These are phyloP conservation scores for Silurus glanis DNA, from an alignment of 2,113 vertebrate species.

Conservation along the genomic window DNA sequence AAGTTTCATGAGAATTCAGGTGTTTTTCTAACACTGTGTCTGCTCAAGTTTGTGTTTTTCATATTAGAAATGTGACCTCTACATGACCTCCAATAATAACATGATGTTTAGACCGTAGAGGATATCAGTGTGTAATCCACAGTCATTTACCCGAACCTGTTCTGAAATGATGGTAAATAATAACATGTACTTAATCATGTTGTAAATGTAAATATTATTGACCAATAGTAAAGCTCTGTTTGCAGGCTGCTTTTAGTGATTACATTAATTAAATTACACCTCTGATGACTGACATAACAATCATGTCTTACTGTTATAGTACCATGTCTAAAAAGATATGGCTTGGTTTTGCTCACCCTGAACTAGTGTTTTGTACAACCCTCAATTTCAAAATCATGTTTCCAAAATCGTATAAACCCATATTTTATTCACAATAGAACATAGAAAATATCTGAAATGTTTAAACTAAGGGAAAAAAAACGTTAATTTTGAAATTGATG, in stretches of 20 bases:
- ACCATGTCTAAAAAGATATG: background rate
- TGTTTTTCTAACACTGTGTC: background rate
- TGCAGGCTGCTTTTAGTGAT: background rate
- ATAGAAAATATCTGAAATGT: too few relatives aligned
- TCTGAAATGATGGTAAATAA: background rate
- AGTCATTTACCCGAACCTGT: background rate
- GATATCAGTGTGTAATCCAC: background rate
- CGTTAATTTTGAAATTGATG: too few relatives aligned
- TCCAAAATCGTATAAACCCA: too few relatives aligned
- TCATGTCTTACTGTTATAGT: background rate
- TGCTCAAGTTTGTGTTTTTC: background rate
- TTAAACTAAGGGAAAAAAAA: too few relatives aligned
- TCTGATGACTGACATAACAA: background rate
- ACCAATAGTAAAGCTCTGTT: background rate
- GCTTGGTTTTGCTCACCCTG: background rate
- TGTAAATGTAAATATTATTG: background rate
- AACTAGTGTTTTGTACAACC: background rate
- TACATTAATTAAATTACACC: background rate
- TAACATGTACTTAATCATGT: background rate
- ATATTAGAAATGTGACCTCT: background rate
- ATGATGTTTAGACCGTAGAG: background rate
- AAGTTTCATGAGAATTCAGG: background rate
- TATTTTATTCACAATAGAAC: too few relatives aligned
- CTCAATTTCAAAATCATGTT: too few relatives aligned
- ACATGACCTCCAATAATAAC: background rate